Base-by-base conservation (phyloP, 2,888 invertebrate species). In the Pomacea canaliculata region DNA sequence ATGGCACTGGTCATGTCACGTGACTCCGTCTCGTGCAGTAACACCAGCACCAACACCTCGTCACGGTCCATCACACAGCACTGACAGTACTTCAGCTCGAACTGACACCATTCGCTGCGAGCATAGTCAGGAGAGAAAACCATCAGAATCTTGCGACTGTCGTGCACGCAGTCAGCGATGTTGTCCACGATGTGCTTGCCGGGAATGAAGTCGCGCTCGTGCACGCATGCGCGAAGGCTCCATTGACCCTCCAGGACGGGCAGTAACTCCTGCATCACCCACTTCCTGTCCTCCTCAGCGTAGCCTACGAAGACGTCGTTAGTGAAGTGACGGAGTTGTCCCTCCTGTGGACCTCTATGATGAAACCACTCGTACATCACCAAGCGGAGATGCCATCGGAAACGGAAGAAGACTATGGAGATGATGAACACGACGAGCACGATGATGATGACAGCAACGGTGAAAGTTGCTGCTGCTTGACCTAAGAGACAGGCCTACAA, bases 251-350 rank as follows among this genome's bases (percentile, higher is more conserved):
- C 94, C 16, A 94, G 90, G 70, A 93, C 93, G 0, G 94, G 94
- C 18, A 94, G 86, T 0, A 94, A 90, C 18, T 94, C 91, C 46
- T 94, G 93, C 70, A 94, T 85, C 4, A 94, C 93, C 94, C 94
- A 94, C 0, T 91, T 88, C 0, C 93, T 89, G 84, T 95, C 94
- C 65, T 93, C 92, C 70, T 94, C 93, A 84, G 93, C 94, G 82
- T 94, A 94, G 0, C 94, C 94, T 0, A 95, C 93, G 83, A 95
- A 95, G 0, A 94, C 93, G 79, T 94, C 94, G 83, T 94, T 95
- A 23, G 92, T 82, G 76, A 85, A 91, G 10, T 76, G 70, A 12
- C 66, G 71, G 18, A 56, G 60, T 3, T 72, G 74, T 13, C 13
- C 62, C 7, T 27, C 37, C 19, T 66, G 19, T 16, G 27, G 56